These are phyloP conservation scores for Hippopotamus amphibius DNA, from an alignment of 2,113 vertebrate species.

Conservation along the genomic window DNA sequence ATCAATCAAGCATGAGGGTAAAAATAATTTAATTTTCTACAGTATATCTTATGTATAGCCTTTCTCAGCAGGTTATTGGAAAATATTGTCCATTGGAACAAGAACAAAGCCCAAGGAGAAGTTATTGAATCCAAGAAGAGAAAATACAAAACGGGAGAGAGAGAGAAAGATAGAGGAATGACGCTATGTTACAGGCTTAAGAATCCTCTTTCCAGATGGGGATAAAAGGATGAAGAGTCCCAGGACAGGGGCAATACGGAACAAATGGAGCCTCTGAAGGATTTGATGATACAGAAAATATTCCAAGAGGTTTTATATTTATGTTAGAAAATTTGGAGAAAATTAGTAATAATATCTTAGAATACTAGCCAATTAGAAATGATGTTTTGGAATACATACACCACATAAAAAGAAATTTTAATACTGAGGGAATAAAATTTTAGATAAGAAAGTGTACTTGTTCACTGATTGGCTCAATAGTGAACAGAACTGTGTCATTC, in stretches of 20 bases:
- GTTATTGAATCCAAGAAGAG: neutral
- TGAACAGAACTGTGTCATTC: neutral
- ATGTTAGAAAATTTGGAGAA: neutral
- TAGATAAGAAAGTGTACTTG: neutral
- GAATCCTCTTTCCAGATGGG: neutral
- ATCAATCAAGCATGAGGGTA: neutral
- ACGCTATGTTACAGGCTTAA: accelerated
- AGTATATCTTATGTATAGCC: neutral
- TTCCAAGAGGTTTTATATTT: neutral
- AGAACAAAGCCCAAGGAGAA: neutral
- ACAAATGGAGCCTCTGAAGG: neutral
- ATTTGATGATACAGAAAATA: neutral
- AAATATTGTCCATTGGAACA: neutral
- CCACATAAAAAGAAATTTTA: neutral
- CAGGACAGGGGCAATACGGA: neutral
- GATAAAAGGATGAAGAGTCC: neutral
- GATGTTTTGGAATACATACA: neutral
- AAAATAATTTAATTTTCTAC: neutral
- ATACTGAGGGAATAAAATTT: neutral
- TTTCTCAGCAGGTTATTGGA: neutral
- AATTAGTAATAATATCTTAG: neutral
- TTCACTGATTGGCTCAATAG: neutral
- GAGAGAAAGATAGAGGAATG: too few species aligned
- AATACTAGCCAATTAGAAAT: neutral
- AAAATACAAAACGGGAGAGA: neutral